phyloP scores from a whole-genome alignment of 2,888 invertebrate species.

The Kuschelorhynchus macadamiae region DNA sequence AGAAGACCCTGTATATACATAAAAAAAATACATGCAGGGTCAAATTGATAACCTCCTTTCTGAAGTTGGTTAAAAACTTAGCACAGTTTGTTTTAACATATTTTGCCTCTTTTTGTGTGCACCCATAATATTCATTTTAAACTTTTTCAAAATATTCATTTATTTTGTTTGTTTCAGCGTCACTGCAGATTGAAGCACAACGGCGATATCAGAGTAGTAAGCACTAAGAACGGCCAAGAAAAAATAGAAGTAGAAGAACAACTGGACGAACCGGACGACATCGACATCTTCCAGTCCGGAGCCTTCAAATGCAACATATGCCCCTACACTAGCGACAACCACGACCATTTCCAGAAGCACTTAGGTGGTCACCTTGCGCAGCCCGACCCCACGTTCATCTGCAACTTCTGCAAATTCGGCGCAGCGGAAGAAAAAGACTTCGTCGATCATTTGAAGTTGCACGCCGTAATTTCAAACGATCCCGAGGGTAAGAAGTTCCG shows the following conservation, averaged over 20 bases:
- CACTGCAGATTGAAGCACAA: constrained; percentile 85
- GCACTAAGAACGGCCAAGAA: constrained; percentile 71
- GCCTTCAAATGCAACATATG: constrained; percentile 77
- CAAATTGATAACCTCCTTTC: too few relatives aligned
- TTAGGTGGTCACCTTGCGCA: constrained; percentile 79
- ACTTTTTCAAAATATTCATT: constrained; percentile 10
- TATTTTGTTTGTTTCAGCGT: constrained; percentile 71
- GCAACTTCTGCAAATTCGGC: constrained; percentile 85
- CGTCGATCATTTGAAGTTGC: constrained; percentile 77
- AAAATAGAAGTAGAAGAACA: constrained; percentile 66
- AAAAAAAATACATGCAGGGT: too few relatives aligned
- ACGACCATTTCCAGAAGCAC: constrained; percentile 75
- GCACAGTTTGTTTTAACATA: too few relatives aligned
- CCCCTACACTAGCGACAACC: constrained; percentile 77
- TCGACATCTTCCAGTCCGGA: constrained; percentile 65
- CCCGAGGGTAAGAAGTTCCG: constrained; percentile 77
- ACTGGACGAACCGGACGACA: constrained; percentile 64
- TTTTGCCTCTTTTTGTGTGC: too few relatives aligned
- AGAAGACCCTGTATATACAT: too few relatives aligned
- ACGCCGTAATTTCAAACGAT: constrained; percentile 63
- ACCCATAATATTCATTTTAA: too few relatives aligned
- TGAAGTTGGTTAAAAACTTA: too few relatives aligned
- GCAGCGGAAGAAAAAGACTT: constrained; percentile 80
- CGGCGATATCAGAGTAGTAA: constrained; percentile 80
- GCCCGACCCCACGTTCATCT: constrained; percentile 78